phyloP scores from a whole-genome alignment of 2,888 invertebrate species.

The Folsomia manolachei region DNA sequence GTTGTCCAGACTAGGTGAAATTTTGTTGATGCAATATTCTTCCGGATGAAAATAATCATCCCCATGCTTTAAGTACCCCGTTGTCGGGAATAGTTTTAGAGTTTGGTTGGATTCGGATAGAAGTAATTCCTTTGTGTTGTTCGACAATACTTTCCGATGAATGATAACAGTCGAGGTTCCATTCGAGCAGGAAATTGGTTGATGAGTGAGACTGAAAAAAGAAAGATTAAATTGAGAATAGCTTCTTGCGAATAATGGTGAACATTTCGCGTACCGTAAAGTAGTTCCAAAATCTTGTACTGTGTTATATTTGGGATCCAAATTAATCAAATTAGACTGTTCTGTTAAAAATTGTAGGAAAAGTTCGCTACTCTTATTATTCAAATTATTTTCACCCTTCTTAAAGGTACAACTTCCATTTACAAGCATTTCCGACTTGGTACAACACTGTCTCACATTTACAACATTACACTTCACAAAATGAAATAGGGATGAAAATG shows the following conservation, averaged over 20 bases:
- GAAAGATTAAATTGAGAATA: no score
- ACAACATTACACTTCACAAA: background rate
- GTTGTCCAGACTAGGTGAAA: constrained; percentile 1
- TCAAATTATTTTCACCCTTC: background rate
- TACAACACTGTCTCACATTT: background rate
- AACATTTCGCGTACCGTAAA: no score
- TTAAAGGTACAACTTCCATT: no score
- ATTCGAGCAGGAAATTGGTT: constrained; percentile 30
- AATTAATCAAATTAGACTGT: background rate
- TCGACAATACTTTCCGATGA: no score
- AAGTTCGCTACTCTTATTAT: background rate
- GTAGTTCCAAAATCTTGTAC: no score
- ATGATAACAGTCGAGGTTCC: constrained; percentile 25
- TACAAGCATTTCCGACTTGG: background rate
- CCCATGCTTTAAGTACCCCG: constrained; percentile 37
- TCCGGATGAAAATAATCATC: constrained; percentile 42
- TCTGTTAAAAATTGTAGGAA: background rate
- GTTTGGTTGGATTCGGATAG: no score
- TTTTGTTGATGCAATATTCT: constrained; percentile 43
- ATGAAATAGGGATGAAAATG: background rate
- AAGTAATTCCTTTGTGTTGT: no score
- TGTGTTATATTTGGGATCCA: background rate
- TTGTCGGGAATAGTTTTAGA: constrained; percentile 15
- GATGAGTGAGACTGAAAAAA: constrained; percentile 22
- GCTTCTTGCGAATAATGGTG: no score